phyloP scores from a whole-genome alignment of 1,140 invertebrate genomes.

The Atta cephalotes region DNA sequence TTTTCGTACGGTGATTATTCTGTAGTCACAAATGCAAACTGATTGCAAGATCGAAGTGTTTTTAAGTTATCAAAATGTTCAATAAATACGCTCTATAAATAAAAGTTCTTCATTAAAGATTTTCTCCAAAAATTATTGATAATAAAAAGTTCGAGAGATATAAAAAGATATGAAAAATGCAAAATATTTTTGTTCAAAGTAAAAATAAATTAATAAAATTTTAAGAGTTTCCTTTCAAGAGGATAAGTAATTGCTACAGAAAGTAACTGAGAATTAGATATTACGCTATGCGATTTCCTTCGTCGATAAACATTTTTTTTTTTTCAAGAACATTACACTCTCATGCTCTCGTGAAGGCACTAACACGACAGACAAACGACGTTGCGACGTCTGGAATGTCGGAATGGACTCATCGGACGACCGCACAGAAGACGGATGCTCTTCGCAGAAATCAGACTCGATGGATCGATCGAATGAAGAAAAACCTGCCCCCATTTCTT shows the following conservation, averaged over 20 bases:
- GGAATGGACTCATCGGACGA: conserved; percentile 61
- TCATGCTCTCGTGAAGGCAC: conserved; percentile 26
- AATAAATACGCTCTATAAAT: neutral
- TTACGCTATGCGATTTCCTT: neutral
- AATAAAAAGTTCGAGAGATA: neutral
- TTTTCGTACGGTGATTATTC: neutral
- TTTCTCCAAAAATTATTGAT: neutral
- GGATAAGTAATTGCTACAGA: neutral
- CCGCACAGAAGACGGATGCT: conserved; percentile 58
- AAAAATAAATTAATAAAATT: neutral
- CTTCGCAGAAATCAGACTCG: conserved; percentile 59
- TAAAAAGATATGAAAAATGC: neutral
- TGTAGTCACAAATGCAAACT: neutral
- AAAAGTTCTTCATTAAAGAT: neutral
- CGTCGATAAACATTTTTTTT: conserved; percentile 36
- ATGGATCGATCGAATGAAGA: conserved; percentile 57
- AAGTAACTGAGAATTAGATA: neutral
- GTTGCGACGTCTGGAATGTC: conserved; percentile 56
- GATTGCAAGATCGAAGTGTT: neutral
- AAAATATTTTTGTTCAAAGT: neutral
- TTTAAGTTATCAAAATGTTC: neutral
- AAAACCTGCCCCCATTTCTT: conserved; percentile 56
- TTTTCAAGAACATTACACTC: conserved; percentile 35
- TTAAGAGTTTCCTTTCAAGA: neutral
- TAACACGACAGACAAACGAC: conserved; percentile 62